Conservation (phyloP, 2,888 invertebrate genomes). For the Drosophila suboccidentalis region DNA sequence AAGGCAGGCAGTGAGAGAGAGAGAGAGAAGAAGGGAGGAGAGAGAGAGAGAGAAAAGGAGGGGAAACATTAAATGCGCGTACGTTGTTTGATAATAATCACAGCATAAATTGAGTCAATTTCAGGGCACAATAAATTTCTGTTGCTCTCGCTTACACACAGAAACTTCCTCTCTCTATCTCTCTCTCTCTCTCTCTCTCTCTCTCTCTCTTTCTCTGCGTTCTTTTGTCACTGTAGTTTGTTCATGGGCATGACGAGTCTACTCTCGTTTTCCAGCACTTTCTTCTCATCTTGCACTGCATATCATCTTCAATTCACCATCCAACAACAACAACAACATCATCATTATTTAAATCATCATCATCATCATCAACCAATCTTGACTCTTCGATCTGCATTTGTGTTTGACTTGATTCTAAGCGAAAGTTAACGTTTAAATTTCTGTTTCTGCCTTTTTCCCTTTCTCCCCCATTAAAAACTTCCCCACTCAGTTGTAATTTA, state of each 20-base stretch:
- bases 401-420: constrained; percentile 47
- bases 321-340: constrained; percentile 4
- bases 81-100: constrained; percentile 58
- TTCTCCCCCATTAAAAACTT: neutral
- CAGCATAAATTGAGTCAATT: constrained; percentile 65
- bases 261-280: constrained; percentile 68
- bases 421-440: constrained; percentile 39
- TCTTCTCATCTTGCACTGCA: constrained; percentile 41
- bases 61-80: constrained; percentile 42
- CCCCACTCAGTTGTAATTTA: constrained; percentile 7
- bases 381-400: constrained; percentile 52
- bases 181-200: neutral
- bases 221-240: constrained; percentile 32
- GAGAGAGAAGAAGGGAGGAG: neutral
- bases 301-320: constrained; percentile 1
- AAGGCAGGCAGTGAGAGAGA: neutral
- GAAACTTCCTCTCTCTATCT: neutral
- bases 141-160: neutral
- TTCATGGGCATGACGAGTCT: constrained; percentile 35
- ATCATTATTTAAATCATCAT: constrained; percentile 7
- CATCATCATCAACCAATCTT: constrained; percentile 40
- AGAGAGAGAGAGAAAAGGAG: neutral
- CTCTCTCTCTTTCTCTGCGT: neutral
- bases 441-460: too few species aligned
- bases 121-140: constrained; percentile 65